Evolutionary conservation across 2,888 invertebrate genomes (phyloP), one percentile per base, ranked within the genome.

Genomic region (Cyclophora punctaria): DNA sequence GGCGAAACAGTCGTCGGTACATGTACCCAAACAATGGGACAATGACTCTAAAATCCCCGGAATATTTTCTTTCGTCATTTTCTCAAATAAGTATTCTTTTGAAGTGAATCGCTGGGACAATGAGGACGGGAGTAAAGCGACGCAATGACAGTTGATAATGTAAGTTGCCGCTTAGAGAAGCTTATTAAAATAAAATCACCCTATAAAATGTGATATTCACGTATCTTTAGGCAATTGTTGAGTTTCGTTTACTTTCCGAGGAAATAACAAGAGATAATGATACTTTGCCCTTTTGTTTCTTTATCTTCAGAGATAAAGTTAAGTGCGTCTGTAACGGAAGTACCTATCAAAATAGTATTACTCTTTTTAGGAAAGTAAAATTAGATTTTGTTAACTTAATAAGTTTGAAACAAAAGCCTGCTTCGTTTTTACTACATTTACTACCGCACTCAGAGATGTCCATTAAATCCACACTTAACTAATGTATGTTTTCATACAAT

Each of bases 131-230:
- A 61, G 60, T 65, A 67, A 63, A 67, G 64, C 65, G 67, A 62
- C 69, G 63, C 67, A 71, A 73, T 67, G 73, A 66, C 69, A 71
- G 66, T 77, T 75, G 71, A 69, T 73, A 68, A 75, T 76, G 73
- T 74, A 76, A 74, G 71, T 73, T 67, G 69, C 64, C 68, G 64
- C 72, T 73, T 70, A 66, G 64, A 71, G 63, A 50, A 58, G 69
- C 75, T 75, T 76, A 74, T 76, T 76, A 76, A 74, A 76, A 72
- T 76, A 75, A 67, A 71, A 76, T 75, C 64, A 66, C 70, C 72
- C 69, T 60, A 66, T 68, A 64, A 69, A 75, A 70, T 66, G 73
- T 67, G 66, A 67, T 66, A 57, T 62, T 62, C 64, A 66, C 69
- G 68, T 68, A 71, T 70, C 68, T 70, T 56, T 48, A 59, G 61